A percentile compares a stretch with the other conserved stretches of the same genome.
Conservation (phyloP, 2,797 vertebrate species). For the Champsocephalus gunnari region DNA sequence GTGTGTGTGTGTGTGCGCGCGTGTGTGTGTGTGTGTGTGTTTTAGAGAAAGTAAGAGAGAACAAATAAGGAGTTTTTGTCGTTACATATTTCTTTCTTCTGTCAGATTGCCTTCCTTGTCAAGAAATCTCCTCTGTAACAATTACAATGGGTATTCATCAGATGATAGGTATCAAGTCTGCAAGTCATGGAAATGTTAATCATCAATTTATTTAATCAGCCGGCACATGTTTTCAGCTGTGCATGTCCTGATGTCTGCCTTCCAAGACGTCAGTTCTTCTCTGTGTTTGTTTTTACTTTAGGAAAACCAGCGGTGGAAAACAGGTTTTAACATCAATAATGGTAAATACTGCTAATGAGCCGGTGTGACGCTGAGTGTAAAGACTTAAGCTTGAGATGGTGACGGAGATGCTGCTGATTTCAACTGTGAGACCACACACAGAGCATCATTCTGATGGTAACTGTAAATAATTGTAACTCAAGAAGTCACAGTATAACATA, state of each 20-base stretch:
- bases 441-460: not conserved
- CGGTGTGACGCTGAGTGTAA: not conserved
- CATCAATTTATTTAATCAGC: constrained; percentile 2
- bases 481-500: not conserved
- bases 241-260: no score
- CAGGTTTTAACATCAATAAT: not conserved
- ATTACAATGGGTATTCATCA: not conserved
- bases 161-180: constrained; percentile 16
- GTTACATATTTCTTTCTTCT: not conserved
- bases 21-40: no score
- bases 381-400: not conserved
- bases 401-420: not conserved
- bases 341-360: constrained; percentile 19
- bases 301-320: not conserved
- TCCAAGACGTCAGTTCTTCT: not conserved
- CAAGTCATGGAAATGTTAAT: constrained; percentile 38
- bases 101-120: not conserved
- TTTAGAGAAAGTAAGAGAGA: not conserved
- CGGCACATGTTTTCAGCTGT: constrained; percentile 2
- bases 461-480: not conserved
- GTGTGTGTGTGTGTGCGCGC: no score
- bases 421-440: not conserved
- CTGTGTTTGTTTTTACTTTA: constrained; percentile 30
- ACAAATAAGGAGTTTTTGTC: no score
- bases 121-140: not conserved